phyloP scores from a whole-genome alignment of 92 coral and sea anemone genomes.

The Palythoa grandiflora region DNA sequence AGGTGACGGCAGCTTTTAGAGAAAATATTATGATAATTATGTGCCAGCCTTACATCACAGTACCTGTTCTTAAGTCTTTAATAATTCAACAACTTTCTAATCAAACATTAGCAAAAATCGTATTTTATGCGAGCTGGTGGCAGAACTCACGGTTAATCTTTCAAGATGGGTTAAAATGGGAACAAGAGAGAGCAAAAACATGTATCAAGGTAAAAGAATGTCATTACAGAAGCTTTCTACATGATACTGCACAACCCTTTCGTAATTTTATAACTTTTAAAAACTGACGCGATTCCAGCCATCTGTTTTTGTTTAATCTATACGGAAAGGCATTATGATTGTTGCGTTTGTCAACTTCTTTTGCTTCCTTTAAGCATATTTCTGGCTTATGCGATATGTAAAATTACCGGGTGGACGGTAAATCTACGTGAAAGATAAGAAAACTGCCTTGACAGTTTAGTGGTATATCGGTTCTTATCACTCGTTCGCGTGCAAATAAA shows the following conservation, averaged over 20 bases:
- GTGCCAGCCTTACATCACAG: not conserved
- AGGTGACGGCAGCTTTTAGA: conserved; percentile 20
- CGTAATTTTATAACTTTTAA: not conserved
- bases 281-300: conserved; percentile 26
- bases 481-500: not conserved
- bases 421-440: not conserved
- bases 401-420: not conserved
- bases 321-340: not conserved
- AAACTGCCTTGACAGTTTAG: not conserved
- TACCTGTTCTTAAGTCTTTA: conserved; percentile 38
- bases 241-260: not conserved
- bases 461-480: not conserved
- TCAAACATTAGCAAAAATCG: conserved; percentile 26
- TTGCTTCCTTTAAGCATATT: not conserved
- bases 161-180: conserved; percentile 51
- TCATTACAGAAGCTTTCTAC: not conserved
- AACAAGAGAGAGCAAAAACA: conserved; percentile 29
- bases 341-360: not conserved
- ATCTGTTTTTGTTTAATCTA: conserved; percentile 34
- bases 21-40: conserved; percentile 43
- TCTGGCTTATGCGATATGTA: not conserved
- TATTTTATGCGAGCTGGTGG: conserved; percentile 2
- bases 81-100: conserved; percentile 28
- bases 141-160: conserved; percentile 3
- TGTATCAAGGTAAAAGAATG: conserved; percentile 30